These are phyloP conservation scores for Callocephalon fimbriatum DNA, from an alignment of 2,113 vertebrate genomes.

Conservation along the genomic window DNA sequence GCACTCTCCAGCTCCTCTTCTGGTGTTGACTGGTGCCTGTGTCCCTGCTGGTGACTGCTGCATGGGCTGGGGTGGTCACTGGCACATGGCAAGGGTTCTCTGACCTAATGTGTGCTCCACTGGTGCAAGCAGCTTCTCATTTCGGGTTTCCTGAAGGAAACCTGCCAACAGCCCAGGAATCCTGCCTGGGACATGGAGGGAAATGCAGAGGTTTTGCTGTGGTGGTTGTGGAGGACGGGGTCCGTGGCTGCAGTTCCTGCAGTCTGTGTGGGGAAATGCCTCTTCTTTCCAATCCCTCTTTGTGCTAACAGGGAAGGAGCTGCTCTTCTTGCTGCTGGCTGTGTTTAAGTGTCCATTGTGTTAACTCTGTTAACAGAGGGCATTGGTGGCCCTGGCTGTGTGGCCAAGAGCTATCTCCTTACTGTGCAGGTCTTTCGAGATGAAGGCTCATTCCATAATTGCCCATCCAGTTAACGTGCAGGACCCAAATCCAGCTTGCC, in stretches of 20 bases:
- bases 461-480: rapidly evolving
- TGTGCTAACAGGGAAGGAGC: rapidly evolving
- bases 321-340: not conserved
- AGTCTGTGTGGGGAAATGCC: rapidly evolving
- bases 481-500: not conserved
- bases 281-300: rapidly evolving
- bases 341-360: not conserved
- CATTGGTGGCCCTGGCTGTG: rapidly evolving
- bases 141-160: not conserved
- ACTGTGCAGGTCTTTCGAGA: rapidly evolving
- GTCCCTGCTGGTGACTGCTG: not conserved
- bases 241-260: not conserved
- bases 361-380: not conserved
- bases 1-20: not conserved
- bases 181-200: not conserved
- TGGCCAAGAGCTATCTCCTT: rapidly evolving
- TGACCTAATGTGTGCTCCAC: rapidly evolving
- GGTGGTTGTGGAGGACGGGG: not conserved
- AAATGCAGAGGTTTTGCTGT: not conserved
- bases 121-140: not conserved
- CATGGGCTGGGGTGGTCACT: not conserved
- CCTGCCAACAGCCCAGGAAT: not conserved
- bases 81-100: not conserved
- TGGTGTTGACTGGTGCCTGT: not conserved
- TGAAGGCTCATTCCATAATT: rapidly evolving